Base-by-base conservation (phyloP, 2,113 vertebrate genomes). In the Gadus chalcogrammus region DNA sequence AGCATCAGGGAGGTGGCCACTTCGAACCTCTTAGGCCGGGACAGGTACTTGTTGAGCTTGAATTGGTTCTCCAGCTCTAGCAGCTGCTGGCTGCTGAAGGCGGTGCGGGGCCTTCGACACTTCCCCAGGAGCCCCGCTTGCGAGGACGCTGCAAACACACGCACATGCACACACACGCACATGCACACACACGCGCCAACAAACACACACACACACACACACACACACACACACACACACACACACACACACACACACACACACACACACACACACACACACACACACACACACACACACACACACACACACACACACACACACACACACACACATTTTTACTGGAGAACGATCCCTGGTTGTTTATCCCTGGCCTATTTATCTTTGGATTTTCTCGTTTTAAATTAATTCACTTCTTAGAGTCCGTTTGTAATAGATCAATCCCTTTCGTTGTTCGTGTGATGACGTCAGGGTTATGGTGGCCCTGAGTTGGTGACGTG, bases 11-110 rank as follows among this genome's bases (percentile, higher is more conserved):
- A 90, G 7, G 93, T 94, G 75, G 93, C 90, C 86, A 94, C 93
- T 80, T 94, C 93, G 4, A 94, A 94, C 64, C 93, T 93, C 75
- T 93, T 94, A 0, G 93, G 93, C 15, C 93, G 80, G 15, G 93
- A 94, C 72, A 94, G 84, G 76, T 94, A 94, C 79, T 94, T 94
- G 90, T 93, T 94, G 67, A 93, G 84, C 70, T 93, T 93, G 81
- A 94, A 94, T 81, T 94, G 93, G 82, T 94, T 93, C 82, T 94
- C 93, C 64, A 94, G 75, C 62, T 93, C 90, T 69, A 94, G 84
- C 16, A 94, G 90, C 81, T 94, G 93, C 79, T 94, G 93, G 67
- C 93, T 94, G 79, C 92, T 93, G 83, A 94, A 94, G 5, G 93
- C 93, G 0, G 93, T 94, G 22, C 93, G 90, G 31, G 93, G 93